Base-by-base conservation (phyloP, 2,888 invertebrate genomes). In the Melanostoma scalare region DNA sequence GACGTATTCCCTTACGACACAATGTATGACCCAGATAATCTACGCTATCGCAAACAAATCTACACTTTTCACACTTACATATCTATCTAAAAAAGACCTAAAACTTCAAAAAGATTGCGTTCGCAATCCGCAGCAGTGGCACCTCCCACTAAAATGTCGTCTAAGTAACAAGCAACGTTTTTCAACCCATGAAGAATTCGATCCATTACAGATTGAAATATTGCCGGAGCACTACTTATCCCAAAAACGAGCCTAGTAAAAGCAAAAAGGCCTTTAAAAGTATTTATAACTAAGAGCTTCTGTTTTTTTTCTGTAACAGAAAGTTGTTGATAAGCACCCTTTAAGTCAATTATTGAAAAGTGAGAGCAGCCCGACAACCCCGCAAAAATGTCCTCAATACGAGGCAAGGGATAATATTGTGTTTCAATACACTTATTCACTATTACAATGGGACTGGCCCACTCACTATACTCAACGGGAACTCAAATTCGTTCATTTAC, bases 121-220 rank as follows among this genome's bases (percentile, higher is more conserved):
- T 63, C 46, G 8, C 58, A 74, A 58, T 74, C 63, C 1, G 10
- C 61, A 30, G 42, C 53, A 42, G 40, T 50, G 2, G 40, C 33
- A 44, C 69, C 56, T 1, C 71, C 55, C 20, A 85, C 71, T 35
- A 55, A 61, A 33, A 71, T 81, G 20, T 72, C 61, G n/a, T 76
- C 72, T 33, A 81, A 38, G 48, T 74, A 78, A 58, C 72, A 81
- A 38, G 48, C 71, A 78, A 58, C 72, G 8, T 65, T 55, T 4
- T 65, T 77, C 60, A 84, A 9, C 3, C 81, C 67, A 40, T 67
- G 48, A 31, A 72, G 44, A 20, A 76, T 81, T 9, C 67, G 52
- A 42, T 81, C 67, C 72, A 76, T 81, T 9, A 67, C 58, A 9
- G 60, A 38, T 38, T 81, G 72, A 20, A 84, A 74, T 6, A 78